A percentile compares a stretch with the other conserved stretches of the same genome.
Conservation (phyloP, 2,888 invertebrate genomes). For the Ophonus ardosiacus region DNA sequence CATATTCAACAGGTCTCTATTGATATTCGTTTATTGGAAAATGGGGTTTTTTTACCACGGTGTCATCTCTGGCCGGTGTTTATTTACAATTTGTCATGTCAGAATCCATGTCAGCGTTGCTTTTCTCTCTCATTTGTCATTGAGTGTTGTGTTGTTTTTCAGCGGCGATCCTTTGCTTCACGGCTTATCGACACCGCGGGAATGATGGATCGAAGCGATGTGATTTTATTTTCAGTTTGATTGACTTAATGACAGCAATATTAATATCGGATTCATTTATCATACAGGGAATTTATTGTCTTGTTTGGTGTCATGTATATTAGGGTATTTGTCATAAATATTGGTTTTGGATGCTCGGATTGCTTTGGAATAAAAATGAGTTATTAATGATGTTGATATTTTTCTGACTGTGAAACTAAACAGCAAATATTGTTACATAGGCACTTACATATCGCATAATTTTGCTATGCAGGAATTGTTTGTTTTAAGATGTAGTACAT, state of each 20-base stretch:
- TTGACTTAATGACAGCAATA: slow-evolving; percentile 39
- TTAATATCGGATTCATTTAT: slow-evolving; percentile 34
- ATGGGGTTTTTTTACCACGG: slow-evolving; percentile 73
- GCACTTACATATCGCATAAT: too few relatives aligned
- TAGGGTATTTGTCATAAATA: slow-evolving; percentile 35
- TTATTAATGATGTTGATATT: slow-evolving; percentile 1
- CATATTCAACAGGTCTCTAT: slow-evolving; percentile 75
- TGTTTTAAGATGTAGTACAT: too few relatives aligned
- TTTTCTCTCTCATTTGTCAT: slow-evolving; percentile 57
- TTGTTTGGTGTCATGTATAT: slow-evolving; percentile 30
- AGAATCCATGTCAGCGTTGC: slow-evolving; percentile 41
- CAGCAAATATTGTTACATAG: not conserved
- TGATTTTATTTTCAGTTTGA: slow-evolving; percentile 41
- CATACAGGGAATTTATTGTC: slow-evolving; percentile 17
- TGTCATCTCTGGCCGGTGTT: slow-evolving; percentile 47
- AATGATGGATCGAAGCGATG: slow-evolving; percentile 7
- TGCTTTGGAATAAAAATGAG: not conserved
- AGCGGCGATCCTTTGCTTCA: slow-evolving; percentile 40
- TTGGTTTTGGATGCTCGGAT: not conserved
- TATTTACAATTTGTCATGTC: slow-evolving; percentile 64
- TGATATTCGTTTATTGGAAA: slow-evolving; percentile 77
- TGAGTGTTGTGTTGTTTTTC: slow-evolving; percentile 43
- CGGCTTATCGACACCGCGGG: slow-evolving; percentile 19
- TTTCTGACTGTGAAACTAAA: not conserved
- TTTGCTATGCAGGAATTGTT: too few relatives aligned